Conservation (phyloP, 2,888 invertebrate species). For the Agrochola circellaris region DNA sequence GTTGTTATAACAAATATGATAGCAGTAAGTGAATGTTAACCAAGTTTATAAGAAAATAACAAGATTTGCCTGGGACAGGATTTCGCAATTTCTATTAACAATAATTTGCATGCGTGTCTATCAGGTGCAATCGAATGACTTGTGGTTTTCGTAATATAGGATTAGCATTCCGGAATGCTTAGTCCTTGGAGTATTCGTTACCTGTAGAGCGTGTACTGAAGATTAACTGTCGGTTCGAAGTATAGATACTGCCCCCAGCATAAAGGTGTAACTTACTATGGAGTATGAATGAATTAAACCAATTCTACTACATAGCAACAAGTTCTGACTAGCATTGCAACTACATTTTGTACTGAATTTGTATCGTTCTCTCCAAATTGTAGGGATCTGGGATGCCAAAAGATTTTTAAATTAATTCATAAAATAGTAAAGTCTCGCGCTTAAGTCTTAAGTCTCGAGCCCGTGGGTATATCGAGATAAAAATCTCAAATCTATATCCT, state of each 20-base stretch:
- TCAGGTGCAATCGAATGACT: constrained; percentile 50
- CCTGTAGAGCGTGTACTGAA: not conserved
- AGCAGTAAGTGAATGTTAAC: constrained; percentile 44
- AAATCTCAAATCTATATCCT: too few relatives aligned
- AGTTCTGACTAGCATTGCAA: not conserved
- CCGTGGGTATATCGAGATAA: too few relatives aligned
- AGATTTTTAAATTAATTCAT: not conserved
- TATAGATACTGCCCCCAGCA: not conserved
- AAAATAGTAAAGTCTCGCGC: too few relatives aligned
- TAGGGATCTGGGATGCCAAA: not conserved
- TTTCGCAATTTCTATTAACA: constrained; percentile 69
- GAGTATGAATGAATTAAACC: not conserved
- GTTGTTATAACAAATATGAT: constrained; percentile 32
- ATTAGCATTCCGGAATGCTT: constrained; percentile 60
- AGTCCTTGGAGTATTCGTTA: not conserved
- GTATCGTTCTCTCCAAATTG: not conserved
- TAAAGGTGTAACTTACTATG: not conserved
- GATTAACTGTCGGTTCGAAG: not conserved
- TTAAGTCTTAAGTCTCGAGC: too few relatives aligned
- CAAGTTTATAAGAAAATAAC: constrained; percentile 49
- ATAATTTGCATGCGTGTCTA: constrained; percentile 71
- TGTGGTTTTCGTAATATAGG: constrained; percentile 56
- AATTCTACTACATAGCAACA: not conserved
- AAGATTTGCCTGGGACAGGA: constrained; percentile 41
- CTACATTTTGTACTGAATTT: not conserved